These are phyloP conservation scores for Eumaeus atala DNA, from an alignment of 1,140 invertebrate genomes.

Conservation along the genomic window DNA sequence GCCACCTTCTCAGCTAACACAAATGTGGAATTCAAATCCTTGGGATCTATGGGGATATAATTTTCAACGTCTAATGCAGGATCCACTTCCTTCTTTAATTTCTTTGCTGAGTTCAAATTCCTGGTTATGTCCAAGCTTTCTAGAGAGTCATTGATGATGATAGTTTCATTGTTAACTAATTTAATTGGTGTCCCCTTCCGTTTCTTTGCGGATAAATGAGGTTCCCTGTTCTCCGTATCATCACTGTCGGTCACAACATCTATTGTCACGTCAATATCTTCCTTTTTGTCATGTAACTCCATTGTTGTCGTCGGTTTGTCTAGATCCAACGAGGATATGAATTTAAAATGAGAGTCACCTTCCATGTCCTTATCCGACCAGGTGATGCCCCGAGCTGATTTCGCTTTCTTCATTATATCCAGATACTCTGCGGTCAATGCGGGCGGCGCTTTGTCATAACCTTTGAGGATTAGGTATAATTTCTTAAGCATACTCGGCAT, in stretches of 20 bases:
- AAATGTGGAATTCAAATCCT: conserved; percentile 66
- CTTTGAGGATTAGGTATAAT: conserved; percentile 60
- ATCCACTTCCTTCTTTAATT: conserved; percentile 41
- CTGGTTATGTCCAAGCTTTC: conserved; percentile 47
- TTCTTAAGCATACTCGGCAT: conserved; percentile 64
- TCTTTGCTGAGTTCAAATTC: conserved; percentile 51
- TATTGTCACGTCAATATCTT: conserved; percentile 33
- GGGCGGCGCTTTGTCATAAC: conserved; percentile 57
- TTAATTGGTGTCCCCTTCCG: conserved; percentile 59
- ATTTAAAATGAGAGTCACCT: conserved; percentile 50
- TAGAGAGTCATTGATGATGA: conserved; percentile 59
- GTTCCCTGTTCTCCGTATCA: conserved; percentile 48
- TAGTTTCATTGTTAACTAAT: conserved; percentile 54
- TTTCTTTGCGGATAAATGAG: conserved; percentile 34
- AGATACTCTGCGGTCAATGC: conserved; percentile 55
- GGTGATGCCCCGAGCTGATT: conserved; percentile 52
- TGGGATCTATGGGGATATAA: conserved; percentile 43
- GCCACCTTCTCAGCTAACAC: conserved; percentile 53
- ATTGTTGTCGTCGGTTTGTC: conserved; percentile 39
- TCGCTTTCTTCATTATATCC: conserved; percentile 65
- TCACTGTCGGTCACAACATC: conserved; percentile 53
- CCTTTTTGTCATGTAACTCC: conserved; percentile 30
- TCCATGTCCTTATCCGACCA: conserved; percentile 54
- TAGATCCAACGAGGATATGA: conserved; percentile 48
- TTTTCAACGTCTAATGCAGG: conserved; percentile 36